These are phyloP conservation scores for Hypsibius dujardini DNA, from an alignment of 1,140 invertebrate genomes.

Conservation along the genomic window DNA sequence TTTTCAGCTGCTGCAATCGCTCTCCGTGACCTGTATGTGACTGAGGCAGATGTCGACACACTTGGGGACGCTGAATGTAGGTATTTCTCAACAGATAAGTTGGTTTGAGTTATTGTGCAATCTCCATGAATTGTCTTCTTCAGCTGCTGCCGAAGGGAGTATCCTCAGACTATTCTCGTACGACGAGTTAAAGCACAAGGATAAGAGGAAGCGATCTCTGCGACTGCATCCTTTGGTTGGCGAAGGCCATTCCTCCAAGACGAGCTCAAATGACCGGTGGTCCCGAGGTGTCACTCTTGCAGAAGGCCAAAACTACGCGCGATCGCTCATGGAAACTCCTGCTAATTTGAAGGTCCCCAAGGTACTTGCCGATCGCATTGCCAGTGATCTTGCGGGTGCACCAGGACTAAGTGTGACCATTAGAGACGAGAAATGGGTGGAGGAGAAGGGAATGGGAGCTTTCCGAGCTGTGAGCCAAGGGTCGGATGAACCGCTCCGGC, in stretches of 20 bases:
- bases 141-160: constrained; percentile 53
- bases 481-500: constrained; percentile 51
- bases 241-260: too few relatives aligned
- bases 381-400: constrained; percentile 35
- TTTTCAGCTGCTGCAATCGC: constrained; percentile 43
- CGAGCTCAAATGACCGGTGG: constrained; percentile 41
- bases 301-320: constrained; percentile 62
- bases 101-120: too few relatives aligned
- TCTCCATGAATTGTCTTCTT: too few relatives aligned
- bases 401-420: neutral
- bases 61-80: constrained; percentile 47
- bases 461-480: constrained; percentile 59
- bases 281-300: constrained; percentile 51
- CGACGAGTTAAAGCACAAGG: constrained; percentile 47
- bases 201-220: constrained; percentile 39
- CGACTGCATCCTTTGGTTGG: constrained; percentile 34
- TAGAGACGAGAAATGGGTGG: constrained; percentile 49
- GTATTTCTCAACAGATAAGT: constrained; percentile 20
- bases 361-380: constrained; percentile 49
- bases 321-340: constrained; percentile 58
- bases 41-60: constrained; percentile 47
- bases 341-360: constrained; percentile 52
- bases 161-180: constrained; percentile 44
- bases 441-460: constrained; percentile 49
- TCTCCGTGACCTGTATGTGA: constrained; percentile 42